phyloP scores from a whole-genome alignment of 1,140 invertebrate genomes.

The Drosophila elegans region DNA sequence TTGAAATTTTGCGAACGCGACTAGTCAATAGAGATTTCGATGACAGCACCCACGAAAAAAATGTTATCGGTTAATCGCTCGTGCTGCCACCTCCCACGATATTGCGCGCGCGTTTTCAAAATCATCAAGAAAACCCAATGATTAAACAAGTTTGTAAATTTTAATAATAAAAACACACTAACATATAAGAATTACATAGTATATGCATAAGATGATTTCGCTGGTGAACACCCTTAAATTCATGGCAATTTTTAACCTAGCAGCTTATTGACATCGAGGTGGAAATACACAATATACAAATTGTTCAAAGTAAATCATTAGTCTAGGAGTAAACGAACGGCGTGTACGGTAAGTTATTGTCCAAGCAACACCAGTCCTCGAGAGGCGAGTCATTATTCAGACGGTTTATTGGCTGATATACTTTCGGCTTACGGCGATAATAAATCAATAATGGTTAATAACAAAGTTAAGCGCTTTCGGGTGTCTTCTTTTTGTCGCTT shows the following conservation, averaged over 20 bases:
- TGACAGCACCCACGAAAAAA: background rate
- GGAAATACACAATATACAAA: conserved; percentile 35
- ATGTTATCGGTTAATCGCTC: background rate
- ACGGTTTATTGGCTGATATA: conserved; percentile 44
- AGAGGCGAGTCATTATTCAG: conserved; percentile 41
- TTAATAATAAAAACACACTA: conserved; percentile 64
- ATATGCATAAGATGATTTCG: conserved; percentile 55
- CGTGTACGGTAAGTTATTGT: conserved; percentile 56
- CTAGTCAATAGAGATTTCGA: conserved; percentile 8
- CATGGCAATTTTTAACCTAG: conserved; percentile 42
- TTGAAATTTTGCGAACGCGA: conserved; percentile 8
- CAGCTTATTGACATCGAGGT: conserved; percentile 38
- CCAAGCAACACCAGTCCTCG: conserved; percentile 37
- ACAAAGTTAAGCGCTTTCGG: conserved; percentile 60
- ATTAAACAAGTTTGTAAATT: conserved; percentile 62
- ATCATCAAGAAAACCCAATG: background rate
- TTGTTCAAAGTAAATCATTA: conserved; percentile 22
- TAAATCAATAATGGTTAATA: conserved; percentile 68
- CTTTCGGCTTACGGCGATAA: conserved; percentile 67
- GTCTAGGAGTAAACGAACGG: conserved; percentile 42
- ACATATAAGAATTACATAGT: conserved; percentile 50
- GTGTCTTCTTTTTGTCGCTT: conserved; percentile 21
- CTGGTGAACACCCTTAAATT: conserved; percentile 66
- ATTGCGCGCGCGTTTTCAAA: background rate
- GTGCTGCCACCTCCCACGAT: background rate